Evolutionary conservation across 92 coral and sea anemone genomes (phyloP).

Genomic region (Porites lobata): DNA sequence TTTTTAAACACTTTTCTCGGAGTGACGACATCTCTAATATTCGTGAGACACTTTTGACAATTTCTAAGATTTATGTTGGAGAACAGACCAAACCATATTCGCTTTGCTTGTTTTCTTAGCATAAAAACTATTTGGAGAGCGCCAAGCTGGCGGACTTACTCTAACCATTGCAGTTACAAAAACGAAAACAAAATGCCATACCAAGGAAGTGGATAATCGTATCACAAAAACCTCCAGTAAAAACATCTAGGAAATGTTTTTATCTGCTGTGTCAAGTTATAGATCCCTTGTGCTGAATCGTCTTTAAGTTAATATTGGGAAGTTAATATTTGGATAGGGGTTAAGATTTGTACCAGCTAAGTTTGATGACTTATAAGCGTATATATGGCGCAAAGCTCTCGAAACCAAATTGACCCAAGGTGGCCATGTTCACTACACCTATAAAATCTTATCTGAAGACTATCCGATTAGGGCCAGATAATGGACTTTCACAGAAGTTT

Average conservation of each 20-base stretch:
- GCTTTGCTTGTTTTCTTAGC: too few species aligned
- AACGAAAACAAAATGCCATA: conserved; percentile 24
- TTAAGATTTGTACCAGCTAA: not conserved
- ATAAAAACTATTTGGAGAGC: conserved; percentile 15
- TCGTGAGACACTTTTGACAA: not conserved
- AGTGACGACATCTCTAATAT: not conserved
- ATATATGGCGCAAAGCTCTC: not conserved
- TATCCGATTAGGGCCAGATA: conserved; percentile 20
- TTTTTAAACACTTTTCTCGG: not conserved
- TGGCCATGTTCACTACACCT: not conserved
- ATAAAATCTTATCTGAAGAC: not conserved
- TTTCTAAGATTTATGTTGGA: not conserved
- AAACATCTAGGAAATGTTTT: conserved; percentile 22
- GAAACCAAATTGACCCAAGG: not conserved
- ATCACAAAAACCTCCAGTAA: not conserved
- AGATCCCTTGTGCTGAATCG: too few species aligned
- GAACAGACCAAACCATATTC: too few species aligned
- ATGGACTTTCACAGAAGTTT: conserved; percentile 1
- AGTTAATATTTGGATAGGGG: too few species aligned
- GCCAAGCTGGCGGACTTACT: not conserved
- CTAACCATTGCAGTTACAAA: not conserved
- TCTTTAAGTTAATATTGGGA: too few species aligned
- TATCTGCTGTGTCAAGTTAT: not conserved
- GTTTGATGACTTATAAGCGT: not conserved
- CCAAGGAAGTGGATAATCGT: conserved; percentile 18